Evolutionary conservation across 1,140 invertebrate genomes (phyloP).

Genomic region (Neodiprion fabricii): DNA sequence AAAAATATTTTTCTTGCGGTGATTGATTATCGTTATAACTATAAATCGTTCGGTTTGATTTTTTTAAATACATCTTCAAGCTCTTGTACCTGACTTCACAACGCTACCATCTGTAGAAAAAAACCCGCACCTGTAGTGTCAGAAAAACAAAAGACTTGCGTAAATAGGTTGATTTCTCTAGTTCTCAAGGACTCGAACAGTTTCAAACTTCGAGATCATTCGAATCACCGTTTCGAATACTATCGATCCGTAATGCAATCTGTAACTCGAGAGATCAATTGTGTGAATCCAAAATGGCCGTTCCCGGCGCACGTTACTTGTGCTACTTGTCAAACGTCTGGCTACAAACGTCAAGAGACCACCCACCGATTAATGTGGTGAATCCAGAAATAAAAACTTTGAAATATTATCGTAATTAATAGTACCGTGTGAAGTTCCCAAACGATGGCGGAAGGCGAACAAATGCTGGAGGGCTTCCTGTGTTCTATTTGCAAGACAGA

Average conservation of each 20-base stretch:
- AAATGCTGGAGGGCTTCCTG: constrained; percentile 88
- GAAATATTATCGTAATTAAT: neutral
- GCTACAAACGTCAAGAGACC: neutral
- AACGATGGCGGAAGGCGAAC: constrained; percentile 63
- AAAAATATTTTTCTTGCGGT: no score
- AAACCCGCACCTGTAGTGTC: no score
- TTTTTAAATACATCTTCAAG: no score
- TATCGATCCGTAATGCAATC: neutral
- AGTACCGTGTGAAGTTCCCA: neutral
- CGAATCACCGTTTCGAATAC: neutral
- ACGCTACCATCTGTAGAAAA: no score
- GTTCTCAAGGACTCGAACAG: no score
- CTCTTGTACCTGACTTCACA: no score
- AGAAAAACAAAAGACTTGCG: no score
- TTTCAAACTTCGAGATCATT: neutral
- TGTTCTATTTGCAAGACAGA: constrained; percentile 94
- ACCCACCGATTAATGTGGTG: neutral
- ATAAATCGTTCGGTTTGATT: no score
- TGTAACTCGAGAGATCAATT: neutral
- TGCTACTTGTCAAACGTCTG: neutral
- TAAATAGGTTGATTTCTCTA: no score
- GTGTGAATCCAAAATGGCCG: neutral
- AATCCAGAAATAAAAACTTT: neutral
- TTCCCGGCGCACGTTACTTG: neutral
- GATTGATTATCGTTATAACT: no score